These are phyloP conservation scores for Urocyon cinereoargenteus DNA, from an alignment of 2,797 vertebrate species.

Conservation along the genomic window DNA sequence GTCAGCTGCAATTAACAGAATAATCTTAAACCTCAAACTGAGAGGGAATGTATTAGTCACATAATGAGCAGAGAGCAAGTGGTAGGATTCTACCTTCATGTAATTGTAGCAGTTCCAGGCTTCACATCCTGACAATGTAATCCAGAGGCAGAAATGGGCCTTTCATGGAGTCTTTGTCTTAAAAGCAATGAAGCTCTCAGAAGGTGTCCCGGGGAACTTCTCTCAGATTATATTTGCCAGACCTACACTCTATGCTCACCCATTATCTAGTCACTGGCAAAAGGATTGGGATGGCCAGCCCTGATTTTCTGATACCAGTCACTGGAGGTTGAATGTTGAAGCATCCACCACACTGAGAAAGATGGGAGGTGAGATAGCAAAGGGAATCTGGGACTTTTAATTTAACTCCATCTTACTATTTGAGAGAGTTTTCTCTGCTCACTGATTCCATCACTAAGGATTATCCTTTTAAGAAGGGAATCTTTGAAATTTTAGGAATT, in stretches of 20 bases:
- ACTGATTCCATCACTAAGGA: background rate
- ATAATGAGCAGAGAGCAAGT: background rate
- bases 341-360: background rate
- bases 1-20: background rate
- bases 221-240: background rate
- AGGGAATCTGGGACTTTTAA: background rate
- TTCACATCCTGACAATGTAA: background rate
- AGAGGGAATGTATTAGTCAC: background rate
- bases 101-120: background rate
- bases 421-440: background rate
- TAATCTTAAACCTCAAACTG: background rate
- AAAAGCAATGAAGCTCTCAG: background rate
- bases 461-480: slow-evolving; percentile 5
- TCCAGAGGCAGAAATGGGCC: background rate
- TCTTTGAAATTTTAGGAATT: background rate
- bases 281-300: background rate
- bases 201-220: background rate
- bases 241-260: background rate
- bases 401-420: background rate
- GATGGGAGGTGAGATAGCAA: too few species aligned
- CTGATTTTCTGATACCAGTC: background rate
- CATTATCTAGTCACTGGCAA: background rate
- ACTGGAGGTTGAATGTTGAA: background rate
- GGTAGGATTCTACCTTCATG: background rate
- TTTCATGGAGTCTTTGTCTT: background rate